Percentiles rank a stretch among this genome's conserved stretches.
Conservation (phyloP, 2,888 invertebrate species). For the Podotricha telesiphe region DNA sequence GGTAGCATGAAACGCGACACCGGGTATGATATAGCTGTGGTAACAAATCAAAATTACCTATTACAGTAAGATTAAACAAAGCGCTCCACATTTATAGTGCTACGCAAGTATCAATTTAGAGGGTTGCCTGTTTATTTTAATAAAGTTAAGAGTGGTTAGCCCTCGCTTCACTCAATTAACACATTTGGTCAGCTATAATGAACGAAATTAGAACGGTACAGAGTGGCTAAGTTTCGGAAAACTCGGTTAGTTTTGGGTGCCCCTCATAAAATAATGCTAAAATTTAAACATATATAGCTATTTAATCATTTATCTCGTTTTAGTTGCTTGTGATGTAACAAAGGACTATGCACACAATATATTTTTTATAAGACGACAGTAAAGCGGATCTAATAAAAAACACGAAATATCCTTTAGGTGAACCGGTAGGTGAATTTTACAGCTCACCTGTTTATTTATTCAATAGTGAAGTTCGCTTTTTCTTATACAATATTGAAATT, state of each 20-base stretch:
- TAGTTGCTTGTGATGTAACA: background rate
- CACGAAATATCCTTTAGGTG: constrained; percentile 12
- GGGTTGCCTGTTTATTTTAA: background rate
- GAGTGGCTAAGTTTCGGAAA: background rate
- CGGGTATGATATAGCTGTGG: constrained; percentile 1
- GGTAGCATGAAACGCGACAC: constrained; percentile 1
- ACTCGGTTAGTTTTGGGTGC: background rate
- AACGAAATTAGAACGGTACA: constrained; percentile 2
- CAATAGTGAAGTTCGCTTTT: background rate
- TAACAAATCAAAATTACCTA: constrained; percentile 7
- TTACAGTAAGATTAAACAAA: background rate
- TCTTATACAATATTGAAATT: background rate
- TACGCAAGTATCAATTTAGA: background rate
- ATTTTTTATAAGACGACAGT: constrained; percentile 18
- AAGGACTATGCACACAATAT: background rate
- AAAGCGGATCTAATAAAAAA: constrained; percentile 10
- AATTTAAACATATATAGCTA: background rate
- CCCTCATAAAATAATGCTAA: background rate
- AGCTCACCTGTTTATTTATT: constrained; percentile 20
- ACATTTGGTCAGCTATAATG: constrained; percentile 1
- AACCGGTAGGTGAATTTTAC: background rate
- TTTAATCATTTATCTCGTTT: background rate
- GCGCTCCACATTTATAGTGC: background rate
- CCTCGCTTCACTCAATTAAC: constrained; percentile 15
- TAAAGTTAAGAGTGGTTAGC: background rate